phyloP scores from a whole-genome alignment of 2,797 vertebrate species.

The Orientallactaga sibirica region DNA sequence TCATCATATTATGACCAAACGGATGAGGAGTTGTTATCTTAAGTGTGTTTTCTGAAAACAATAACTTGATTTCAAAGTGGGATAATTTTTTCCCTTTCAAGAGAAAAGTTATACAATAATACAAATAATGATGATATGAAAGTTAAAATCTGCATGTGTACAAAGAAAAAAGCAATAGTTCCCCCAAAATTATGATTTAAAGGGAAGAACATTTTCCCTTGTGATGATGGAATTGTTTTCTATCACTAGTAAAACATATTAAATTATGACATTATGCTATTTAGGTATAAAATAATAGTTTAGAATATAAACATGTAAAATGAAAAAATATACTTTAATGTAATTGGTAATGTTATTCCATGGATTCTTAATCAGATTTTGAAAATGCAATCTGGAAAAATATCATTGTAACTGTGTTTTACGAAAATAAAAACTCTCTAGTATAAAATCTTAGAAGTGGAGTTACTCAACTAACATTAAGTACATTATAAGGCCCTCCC shows the following conservation, averaged over 20 bases:
- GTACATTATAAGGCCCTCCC: too few species aligned
- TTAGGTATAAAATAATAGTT: background rate
- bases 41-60: background rate
- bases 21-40: too few species aligned
- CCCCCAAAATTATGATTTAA: background rate
- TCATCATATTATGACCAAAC: too few species aligned
- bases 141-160: background rate
- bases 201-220: background rate
- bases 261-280: background rate
- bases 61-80: background rate
- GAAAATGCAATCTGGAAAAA: background rate
- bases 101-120: background rate
- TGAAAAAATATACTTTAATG: background rate
- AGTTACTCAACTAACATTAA: background rate
- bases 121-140: background rate
- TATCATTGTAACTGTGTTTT: background rate
- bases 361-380: background rate
- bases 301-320: background rate
- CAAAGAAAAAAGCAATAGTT: background rate
- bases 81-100: background rate
- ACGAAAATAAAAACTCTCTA: background rate
- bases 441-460: conserved; percentile 5
- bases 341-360: background rate
- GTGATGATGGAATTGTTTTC: background rate
- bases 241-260: background rate